A percentile compares a stretch with the other conserved stretches of the same genome.
Evolutionary conservation across 2,888 invertebrate genomes (phyloP).

Genomic region (Eupithecia tripunctaria): DNA sequence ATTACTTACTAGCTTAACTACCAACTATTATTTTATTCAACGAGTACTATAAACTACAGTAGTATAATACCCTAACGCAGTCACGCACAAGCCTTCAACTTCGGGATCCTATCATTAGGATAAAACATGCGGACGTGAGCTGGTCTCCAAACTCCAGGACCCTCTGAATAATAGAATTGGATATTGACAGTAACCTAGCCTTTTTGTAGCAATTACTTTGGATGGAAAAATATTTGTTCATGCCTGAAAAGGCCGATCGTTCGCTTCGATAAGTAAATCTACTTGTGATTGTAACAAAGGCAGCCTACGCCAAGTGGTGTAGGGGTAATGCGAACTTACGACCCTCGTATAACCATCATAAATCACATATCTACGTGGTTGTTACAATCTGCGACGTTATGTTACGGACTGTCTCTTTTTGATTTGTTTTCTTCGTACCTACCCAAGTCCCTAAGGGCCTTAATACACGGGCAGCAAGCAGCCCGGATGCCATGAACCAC

Average conservation of each 20-base stretch:
- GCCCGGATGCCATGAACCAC: no score
- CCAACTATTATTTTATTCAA: constrained; percentile 4
- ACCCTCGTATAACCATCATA: background rate
- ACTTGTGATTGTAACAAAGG: background rate
- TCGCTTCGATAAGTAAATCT: background rate
- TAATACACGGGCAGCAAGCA: background rate
- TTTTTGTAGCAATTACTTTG: constrained; percentile 3
- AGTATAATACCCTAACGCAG: background rate
- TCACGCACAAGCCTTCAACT: constrained; percentile 11
- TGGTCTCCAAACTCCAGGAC: constrained; percentile 24
- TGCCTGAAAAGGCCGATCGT: background rate
- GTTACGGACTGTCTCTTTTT: background rate
- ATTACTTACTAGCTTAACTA: background rate
- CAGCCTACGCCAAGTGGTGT: background rate
- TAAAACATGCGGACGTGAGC: constrained; percentile 36
- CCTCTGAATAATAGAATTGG: constrained; percentile 25
- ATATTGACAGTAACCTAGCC: background rate
- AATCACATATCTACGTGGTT: background rate
- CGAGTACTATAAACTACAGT: background rate
- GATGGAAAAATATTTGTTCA: background rate
- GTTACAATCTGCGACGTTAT: background rate
- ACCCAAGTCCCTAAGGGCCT: background rate
- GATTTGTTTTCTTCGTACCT: background rate
- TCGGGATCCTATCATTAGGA: constrained; percentile 23
- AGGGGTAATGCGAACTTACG: background rate